Evolutionary conservation across 1,140 invertebrate genomes (phyloP), one percentile per base, ranked within the genome.

Genomic region (Neuroterus valhalla): DNA sequence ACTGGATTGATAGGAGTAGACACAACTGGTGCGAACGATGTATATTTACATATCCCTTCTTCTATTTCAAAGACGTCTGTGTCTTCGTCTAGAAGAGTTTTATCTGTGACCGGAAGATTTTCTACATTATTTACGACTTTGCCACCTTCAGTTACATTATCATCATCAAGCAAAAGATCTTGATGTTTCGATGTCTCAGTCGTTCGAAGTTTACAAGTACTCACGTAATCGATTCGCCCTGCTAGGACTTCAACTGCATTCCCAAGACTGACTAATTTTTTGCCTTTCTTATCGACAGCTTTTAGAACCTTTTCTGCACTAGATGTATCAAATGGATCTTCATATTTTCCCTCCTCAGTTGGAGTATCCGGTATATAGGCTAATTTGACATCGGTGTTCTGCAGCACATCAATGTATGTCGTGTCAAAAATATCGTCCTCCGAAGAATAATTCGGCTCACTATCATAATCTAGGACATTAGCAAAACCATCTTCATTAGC

Each of bases 351-450:
- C 74, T 95, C 92, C 42, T 94, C 91, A 2, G 93, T 94, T 5
- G 96, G 96, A 82, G 95, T 93, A 46, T 94, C 96, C 3, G 96
- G 96, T 69, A 97, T 96, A 78, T 96, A 96, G 8, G 94, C 95
- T 88, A 97, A 91, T 91, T 96, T 95, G 12, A 97, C 92, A 85
- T 97, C 95, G 74, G 95, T 96, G 68, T 94, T 93, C 79, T 95
- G 94, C 6, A 97, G 93, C 46, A 93, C 94, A 85, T 97, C 96
- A 14, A 97, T 93, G 79, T 96, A 97, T 0, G 95, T 94, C 3
- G 96, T 97, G 81, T 96, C 95, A 83, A 97, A 97, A 69, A 97
- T 95, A 81, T 96, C 95, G 89, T 96, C 95, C 52, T 94, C 93
- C 15, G 93, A 93, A 17, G 95, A 94, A 76, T 92, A 91, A 72